Base-by-base conservation (phyloP, 2,113 vertebrate species). In the Sebastes schlegelii region DNA sequence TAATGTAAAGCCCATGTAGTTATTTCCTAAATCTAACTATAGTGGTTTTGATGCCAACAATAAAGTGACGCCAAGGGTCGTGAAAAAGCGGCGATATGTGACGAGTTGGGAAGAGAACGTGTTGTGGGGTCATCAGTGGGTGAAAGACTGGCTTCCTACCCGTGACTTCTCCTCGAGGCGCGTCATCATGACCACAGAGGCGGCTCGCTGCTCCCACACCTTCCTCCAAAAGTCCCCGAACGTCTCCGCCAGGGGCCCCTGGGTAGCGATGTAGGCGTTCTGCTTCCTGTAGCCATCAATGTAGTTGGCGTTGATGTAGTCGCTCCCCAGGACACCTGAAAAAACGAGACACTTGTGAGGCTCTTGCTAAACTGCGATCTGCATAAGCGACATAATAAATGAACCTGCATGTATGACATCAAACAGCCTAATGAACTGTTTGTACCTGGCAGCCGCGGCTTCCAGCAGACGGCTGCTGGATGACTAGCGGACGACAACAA, bases 281-380 rank as follows among this genome's bases (percentile, higher is more conserved):
- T 99, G 98, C 95, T 98, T 97, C 86, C 98, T 95, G 91, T 99
- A 99, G 79, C 98, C 98, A 0, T 99, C 98, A 0, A 99, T 97
- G 89, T 98, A 99, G 95, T 99, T 99, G 91, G 98, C 97, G 0
- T 99, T 99, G 92, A 99, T 98, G 94, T 99, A 99, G 80, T 99
- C 98, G 0, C 98, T 99, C 63, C 98, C 98, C 93, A 97, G 94
- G 21, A 98, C 96, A 45, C 97, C 98, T 99, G 88, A 42, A 34
- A 69, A 34, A 34, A 79, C 2, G 23, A 89, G 74, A 86, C 52
- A 77, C 62, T 48, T 45, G 63, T 79, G 70, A 88, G 78, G 51
- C 65, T 81, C 57, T 74, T 23, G 58, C 74, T 77, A 79, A 89
- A 85, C 65, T 81, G 60, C 78, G 55, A 84, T 89, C 77, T 87